Base-by-base conservation (phyloP, 2,797 vertebrate species). In the Botia almorhae region DNA sequence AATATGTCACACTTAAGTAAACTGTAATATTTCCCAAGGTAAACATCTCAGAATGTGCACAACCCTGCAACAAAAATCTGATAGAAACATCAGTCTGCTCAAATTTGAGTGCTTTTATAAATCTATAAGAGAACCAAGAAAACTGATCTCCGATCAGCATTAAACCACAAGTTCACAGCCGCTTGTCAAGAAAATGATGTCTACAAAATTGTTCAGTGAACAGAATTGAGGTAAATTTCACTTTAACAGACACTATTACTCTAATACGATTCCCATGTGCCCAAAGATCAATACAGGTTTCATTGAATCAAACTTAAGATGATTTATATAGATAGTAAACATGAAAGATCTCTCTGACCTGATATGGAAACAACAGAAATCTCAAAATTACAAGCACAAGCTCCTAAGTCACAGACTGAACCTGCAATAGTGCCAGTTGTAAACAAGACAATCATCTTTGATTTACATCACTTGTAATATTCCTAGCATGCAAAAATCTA, bases 391-490 rank as follows among this genome's bases (percentile, higher is more conserved):
- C 70, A 60, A 71, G 60, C 69, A 50, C 29, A 16, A 64, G 51
- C 64, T 73, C 46, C 26, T 21, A 78, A 78, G 53, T 72, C 61
- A 19, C 23, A 74, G 46, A 7, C 46, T 0, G 12, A 63, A 51
- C 14, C 16, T 16, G 17, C 53, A 43, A 70, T 69, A 60, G 56
- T 67, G 58, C 19, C 51, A 56, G 68, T 67, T 72, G 50, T 65
- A 79, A 21, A 33, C 71, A 73, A 60, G 50, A 72, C 81, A 83
- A 85, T 92, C 88, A 63, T 75, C 88, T 89, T 85, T 81, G 85
- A 92, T 92, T 91, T 89, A 83, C 85, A 87, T 93, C 92, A 90
- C 84, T 88, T 36, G 69, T 84, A 80, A 81, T 72, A 33, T 69
- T 60, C 87, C 84, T 70, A 85, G 87, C 86, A 85, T 81, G 88